A percentile compares a stretch with the other conserved stretches of the same genome.
Evolutionary conservation across 37 sponge, comb jelly and placozoan species (phyloP).

Genomic region (Tethya wilhelma): DNA sequence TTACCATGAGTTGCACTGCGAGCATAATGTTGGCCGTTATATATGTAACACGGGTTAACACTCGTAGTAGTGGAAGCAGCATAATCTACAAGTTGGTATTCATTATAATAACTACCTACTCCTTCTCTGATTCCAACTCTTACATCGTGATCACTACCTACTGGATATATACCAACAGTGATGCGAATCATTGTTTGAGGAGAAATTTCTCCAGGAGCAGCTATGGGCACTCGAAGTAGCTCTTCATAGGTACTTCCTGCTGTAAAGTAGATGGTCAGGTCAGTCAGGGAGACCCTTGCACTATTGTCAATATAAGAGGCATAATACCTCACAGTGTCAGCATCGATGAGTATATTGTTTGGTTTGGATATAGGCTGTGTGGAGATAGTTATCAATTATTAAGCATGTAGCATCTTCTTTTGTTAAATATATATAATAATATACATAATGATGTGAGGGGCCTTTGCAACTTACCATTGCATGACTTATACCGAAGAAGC

Average conservation of each 20-base stretch:
- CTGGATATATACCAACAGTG: slow-evolving; percentile 15
- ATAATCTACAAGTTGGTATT: not conserved
- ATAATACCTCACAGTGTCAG: not conserved
- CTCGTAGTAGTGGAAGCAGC: not conserved
- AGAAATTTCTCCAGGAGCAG: slow-evolving; percentile 15
- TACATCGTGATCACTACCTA: not conserved
- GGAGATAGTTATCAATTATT: no score
- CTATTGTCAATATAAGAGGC: no score
- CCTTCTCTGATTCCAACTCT: slow-evolving; percentile 6
- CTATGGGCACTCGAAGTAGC: slow-evolving; percentile 4
- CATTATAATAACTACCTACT: not conserved
- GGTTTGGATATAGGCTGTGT: no score
- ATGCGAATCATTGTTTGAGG: slow-evolving; percentile 8
- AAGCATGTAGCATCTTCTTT: no score
- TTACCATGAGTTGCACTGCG: not conserved
- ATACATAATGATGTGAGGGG: no score
- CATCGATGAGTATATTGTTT: not conserved
- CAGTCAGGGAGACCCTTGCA: no score
- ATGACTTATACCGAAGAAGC: no score
- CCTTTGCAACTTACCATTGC: no score
- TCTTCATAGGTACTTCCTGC: not conserved
- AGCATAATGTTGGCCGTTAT: not conserved
- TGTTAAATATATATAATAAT: no score
- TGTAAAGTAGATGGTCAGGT: no score
- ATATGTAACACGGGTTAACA: not conserved